A percentile compares a stretch with the other conserved stretches of the same genome.
These are phyloP conservation scores for Drosophila acutilabella DNA, from an alignment of 2,888 invertebrate genomes.

Conservation along the genomic window DNA sequence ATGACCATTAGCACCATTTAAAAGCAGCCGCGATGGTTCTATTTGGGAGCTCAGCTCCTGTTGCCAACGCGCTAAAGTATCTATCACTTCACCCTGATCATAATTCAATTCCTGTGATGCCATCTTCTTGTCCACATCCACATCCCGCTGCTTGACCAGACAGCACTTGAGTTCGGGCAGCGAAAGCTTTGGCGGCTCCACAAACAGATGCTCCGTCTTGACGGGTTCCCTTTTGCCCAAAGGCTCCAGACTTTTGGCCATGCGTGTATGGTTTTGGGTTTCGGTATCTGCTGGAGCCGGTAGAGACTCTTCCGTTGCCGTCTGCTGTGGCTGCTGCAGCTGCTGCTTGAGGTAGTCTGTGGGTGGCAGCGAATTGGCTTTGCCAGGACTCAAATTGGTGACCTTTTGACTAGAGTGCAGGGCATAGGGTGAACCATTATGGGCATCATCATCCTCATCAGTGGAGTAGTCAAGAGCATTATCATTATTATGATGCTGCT, in stretches of 20 bases:
- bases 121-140: not conserved
- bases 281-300: not conserved
- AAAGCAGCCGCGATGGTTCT: constrained; percentile 35
- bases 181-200: constrained; percentile 49
- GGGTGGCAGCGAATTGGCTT: constrained; percentile 77
- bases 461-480: constrained; percentile 13
- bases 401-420: constrained; percentile 65
- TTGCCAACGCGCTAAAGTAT: constrained; percentile 62
- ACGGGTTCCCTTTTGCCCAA: constrained; percentile 24
- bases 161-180: constrained; percentile 29
- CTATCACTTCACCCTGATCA: constrained; percentile 48
- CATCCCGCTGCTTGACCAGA: constrained; percentile 5
- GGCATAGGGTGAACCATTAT: constrained; percentile 35
- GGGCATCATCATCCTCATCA: constrained; percentile 31
- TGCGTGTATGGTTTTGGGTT: constrained; percentile 21
- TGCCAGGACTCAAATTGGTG: constrained; percentile 53
- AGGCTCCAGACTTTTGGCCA: constrained; percentile 50
- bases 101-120: constrained; percentile 18
- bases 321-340: constrained; percentile 31
- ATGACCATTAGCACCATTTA: constrained; percentile 62
- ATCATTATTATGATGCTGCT: not conserved
- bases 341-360: constrained; percentile 45
- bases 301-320: not conserved
- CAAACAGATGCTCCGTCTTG: constrained; percentile 39
- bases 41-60: constrained; percentile 54